Base-by-base conservation (phyloP, 1,140 invertebrate genomes). In the Musca vetustissima region DNA sequence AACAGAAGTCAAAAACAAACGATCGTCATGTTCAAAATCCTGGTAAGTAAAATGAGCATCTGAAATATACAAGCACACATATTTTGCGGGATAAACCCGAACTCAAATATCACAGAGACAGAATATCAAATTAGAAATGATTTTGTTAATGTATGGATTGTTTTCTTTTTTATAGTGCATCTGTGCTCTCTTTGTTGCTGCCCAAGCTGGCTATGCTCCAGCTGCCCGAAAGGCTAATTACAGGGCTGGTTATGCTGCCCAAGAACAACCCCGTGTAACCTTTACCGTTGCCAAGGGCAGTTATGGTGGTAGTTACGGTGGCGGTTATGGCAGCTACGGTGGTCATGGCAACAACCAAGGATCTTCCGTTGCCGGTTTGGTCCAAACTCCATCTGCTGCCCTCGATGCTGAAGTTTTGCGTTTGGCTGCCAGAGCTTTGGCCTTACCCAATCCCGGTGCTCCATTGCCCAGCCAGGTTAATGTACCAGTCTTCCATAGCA, bases 201-300 rank as follows among this genome's bases (percentile, higher is more conserved):
- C 77, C n/a, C 43, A 49, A 25, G 22, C 75, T 72, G 69, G 71
- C 74, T 53, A 73, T 78, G 43, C 49, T 76, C n/a, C 77, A 70
- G 3, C 61, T 66, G 22, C 22, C 22, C 11, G 21, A 59, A 8
- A 36, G 19, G 36, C 8, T 43, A 4, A 19, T 15, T 15, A 19
- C 4, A 25, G 6, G 15, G 64, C 13, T 22, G 64, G 48, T 13
- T 49, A 22, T 65, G 64, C 48, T 6, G 59, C 59, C 9, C 43
- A 72, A 49, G 8, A 24, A n/a, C 64, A 65, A 50, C 64, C 64
- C 9, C 36, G 17, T 15, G 64, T 15, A 74, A 79, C 59, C 69
- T 73, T 67, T 67, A 69, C 21, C 4, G 19, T 36, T 36, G 19
- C 57, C n/a, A 28, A 28, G 24, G 0, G 28, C 28, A 4, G 28